These are phyloP conservation scores for Virgularia gustaviana DNA, from an alignment of 92 coral and sea anemone species.

Conservation along the genomic window DNA sequence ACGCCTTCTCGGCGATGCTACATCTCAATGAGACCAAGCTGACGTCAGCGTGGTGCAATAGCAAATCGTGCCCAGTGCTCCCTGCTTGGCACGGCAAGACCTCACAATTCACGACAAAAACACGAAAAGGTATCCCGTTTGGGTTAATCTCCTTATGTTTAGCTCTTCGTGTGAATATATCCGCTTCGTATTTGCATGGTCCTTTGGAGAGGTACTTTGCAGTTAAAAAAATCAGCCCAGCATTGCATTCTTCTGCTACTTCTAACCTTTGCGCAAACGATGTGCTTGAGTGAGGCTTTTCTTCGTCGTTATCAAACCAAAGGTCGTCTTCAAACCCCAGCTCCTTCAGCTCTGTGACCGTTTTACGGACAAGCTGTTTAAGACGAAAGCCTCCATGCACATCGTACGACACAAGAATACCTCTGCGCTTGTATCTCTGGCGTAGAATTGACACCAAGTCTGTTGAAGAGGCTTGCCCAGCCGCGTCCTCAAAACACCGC, in stretches of 20 bases:
- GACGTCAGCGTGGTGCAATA: conserved; percentile 47
- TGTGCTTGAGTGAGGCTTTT: conserved; percentile 45
- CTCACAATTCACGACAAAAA: conserved; percentile 72
- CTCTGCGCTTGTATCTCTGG: conserved; percentile 56
- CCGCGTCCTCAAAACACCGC: background rate
- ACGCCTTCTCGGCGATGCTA: conserved; percentile 85
- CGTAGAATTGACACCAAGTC: conserved; percentile 15
- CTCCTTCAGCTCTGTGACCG: conserved; percentile 70
- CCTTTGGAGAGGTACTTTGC: conserved; percentile 59
- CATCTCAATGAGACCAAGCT: conserved; percentile 54
- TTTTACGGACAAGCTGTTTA: conserved; percentile 74
- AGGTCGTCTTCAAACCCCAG: conserved; percentile 88
- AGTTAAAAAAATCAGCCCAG: conserved; percentile 73
- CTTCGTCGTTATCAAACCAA: conserved; percentile 94
- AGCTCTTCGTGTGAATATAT: conserved; percentile 61
- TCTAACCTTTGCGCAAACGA: conserved; percentile 80
- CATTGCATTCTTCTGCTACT: conserved; percentile 86
- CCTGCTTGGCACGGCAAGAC: conserved; percentile 44
- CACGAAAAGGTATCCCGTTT: conserved; percentile 58
- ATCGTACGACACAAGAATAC: conserved; percentile 82
- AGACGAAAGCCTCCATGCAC: conserved; percentile 71
- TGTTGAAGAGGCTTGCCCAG: background rate
- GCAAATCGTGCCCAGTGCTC: no score
- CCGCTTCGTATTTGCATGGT: conserved; percentile 65
- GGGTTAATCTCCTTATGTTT: conserved; percentile 45